These are phyloP conservation scores for Lagopus leucura DNA, from an alignment of 2,113 vertebrate species.

Conservation along the genomic window DNA sequence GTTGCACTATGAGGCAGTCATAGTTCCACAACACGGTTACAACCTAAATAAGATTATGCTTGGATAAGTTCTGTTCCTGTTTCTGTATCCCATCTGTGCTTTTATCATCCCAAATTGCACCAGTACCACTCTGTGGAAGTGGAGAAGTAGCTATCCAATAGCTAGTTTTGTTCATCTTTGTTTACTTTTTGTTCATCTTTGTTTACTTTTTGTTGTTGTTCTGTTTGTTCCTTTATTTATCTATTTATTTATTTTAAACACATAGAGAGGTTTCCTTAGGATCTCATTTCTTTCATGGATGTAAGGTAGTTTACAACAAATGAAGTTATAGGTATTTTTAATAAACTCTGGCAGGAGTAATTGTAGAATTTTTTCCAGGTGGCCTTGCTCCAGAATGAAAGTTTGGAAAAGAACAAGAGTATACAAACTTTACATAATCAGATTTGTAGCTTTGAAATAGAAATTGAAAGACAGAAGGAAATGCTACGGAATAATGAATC, in stretches of 20 bases:
- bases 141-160: not conserved
- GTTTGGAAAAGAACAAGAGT: constrained; percentile 86
- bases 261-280: not conserved
- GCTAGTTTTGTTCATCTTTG: not conserved
- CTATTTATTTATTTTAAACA: not conserved
- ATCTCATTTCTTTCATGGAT: constrained; percentile 17
- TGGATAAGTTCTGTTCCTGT: not conserved
- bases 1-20: not conserved
- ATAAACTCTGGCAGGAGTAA: constrained; percentile 60
- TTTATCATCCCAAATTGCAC: not conserved
- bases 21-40: not conserved
- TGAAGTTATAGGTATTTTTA: constrained; percentile 29
- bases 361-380: constrained; percentile 76
- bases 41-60: not conserved
- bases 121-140: not conserved
- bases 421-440: constrained; percentile 85
- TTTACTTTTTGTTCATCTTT: too few species aligned
- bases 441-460: constrained; percentile 85
- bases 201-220: not conserved
- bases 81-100: not conserved
- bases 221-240: not conserved
- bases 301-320: constrained; percentile 42
- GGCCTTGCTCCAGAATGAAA: constrained; percentile 85
- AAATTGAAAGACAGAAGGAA: constrained; percentile 85
- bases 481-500: constrained; percentile 85